Percentiles rank a stretch among this genome's conserved stretches.
These are phyloP conservation scores for Larimichthys crocea DNA, from an alignment of 2,113 vertebrate species.

Conservation along the genomic window DNA sequence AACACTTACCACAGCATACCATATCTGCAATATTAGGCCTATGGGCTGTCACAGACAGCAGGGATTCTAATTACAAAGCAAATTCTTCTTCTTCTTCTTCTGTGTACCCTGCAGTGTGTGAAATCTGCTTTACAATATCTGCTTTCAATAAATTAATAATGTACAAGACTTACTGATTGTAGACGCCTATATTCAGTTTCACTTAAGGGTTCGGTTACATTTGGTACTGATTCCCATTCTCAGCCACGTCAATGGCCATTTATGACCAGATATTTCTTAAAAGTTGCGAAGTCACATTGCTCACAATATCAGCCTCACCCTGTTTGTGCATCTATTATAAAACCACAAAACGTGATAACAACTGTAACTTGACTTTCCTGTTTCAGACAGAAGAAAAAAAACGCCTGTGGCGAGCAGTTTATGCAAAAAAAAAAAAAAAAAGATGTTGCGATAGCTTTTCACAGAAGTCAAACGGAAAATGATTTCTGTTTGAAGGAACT, in stretches of 20 bases:
- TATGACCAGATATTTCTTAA: neutral
- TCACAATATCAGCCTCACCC: neutral
- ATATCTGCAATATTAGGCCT: neutral
- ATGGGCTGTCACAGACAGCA: neutral
- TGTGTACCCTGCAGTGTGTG: neutral
- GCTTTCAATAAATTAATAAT: neutral
- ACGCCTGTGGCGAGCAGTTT: neutral
- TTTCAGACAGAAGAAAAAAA: constrained; percentile 4
- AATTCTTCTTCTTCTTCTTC: neutral
- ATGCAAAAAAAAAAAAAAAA: constrained; percentile 23
- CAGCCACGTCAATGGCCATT: neutral
- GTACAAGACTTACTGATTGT: no score
- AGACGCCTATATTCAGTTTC: neutral
- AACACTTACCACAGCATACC: neutral
- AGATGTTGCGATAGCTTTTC: neutral
- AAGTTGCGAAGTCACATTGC: neutral
- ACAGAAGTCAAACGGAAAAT: neutral
- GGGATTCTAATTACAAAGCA: neutral
- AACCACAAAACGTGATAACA: neutral
- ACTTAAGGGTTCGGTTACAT: neutral
- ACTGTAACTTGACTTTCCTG: constrained; percentile 35
- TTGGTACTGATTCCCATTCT: neutral
- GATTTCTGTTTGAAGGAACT: neutral
- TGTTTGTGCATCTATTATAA: neutral
- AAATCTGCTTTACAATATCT: neutral